Evolutionary conservation across 1,140 invertebrate genomes (phyloP).

Genomic region (Apolygus lucorum): DNA sequence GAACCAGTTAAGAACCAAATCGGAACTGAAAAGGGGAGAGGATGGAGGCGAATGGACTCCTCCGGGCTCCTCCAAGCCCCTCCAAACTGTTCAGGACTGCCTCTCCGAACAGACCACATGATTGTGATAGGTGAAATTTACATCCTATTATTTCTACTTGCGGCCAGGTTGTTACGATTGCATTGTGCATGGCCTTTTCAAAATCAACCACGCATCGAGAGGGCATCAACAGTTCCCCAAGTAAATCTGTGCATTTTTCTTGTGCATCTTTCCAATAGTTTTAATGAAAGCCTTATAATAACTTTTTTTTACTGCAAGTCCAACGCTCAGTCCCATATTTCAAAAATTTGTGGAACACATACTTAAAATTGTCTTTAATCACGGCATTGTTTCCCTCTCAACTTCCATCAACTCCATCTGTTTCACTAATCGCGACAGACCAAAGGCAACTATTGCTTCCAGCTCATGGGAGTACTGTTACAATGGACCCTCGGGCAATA

Average conservation of each 20-base stretch:
- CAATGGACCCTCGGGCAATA: background rate
- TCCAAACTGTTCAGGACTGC: background rate
- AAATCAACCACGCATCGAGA: background rate
- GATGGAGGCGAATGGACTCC: no score
- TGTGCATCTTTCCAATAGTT: no score
- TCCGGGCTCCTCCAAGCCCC: background rate
- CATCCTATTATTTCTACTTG: background rate
- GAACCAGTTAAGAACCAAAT: background rate
- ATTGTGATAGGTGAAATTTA: background rate
- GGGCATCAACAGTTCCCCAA: background rate
- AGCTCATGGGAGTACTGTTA: background rate
- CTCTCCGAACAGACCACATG: background rate
- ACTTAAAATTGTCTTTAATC: background rate
- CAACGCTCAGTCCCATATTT: background rate
- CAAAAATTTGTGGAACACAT: background rate
- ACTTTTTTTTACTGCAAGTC: background rate
- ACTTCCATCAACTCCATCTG: background rate
- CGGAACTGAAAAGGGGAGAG: no score
- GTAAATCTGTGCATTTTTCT: background rate
- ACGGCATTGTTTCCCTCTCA: background rate
- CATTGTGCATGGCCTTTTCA: background rate
- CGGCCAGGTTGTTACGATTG: background rate
- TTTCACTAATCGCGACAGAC: background rate
- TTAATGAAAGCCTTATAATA: background rate
- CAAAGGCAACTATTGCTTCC: background rate